These are phyloP conservation scores for Phoebastria nigripes DNA, from an alignment of 2,797 vertebrate genomes.

Conservation along the genomic window DNA sequence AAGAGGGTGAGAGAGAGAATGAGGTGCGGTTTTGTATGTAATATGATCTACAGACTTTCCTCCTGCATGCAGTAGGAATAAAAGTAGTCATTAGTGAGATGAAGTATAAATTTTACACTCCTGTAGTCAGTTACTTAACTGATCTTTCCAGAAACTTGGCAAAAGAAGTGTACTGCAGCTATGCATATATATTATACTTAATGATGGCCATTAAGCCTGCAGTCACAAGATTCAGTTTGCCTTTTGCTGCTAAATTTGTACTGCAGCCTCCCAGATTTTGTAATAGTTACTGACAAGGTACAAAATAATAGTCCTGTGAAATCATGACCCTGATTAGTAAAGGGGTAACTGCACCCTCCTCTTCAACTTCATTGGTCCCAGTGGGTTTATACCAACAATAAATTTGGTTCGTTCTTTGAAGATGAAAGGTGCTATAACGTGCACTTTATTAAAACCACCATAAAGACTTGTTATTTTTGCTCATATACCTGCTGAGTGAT, in stretches of 20 bases:
- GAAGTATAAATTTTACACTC: slow-evolving; percentile 19
- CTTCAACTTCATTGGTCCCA: slow-evolving; percentile 2
- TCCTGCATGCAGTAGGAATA: neutral
- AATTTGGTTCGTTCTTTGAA: slow-evolving; percentile 50
- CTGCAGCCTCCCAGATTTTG: neutral
- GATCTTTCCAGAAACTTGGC: slow-evolving; percentile 50
- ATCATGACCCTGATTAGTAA: slow-evolving; percentile 8
- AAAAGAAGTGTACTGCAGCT: neutral
- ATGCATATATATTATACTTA: slow-evolving; percentile 42
- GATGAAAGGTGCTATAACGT: slow-evolving; percentile 26
- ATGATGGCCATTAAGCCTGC: slow-evolving; percentile 15
- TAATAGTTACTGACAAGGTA: slow-evolving; percentile 31
- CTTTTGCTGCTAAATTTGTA: slow-evolving; percentile 10
- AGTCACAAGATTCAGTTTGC: slow-evolving; percentile 34
- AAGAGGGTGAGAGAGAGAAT: neutral
- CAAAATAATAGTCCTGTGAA: slow-evolving; percentile 21
- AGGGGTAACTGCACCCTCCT: neutral
- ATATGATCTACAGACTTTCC: neutral
- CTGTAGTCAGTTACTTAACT: slow-evolving; percentile 15
- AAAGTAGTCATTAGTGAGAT: neutral
- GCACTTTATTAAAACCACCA: slow-evolving; percentile 37
- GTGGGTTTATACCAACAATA: slow-evolving; percentile 1
- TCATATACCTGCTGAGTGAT: slow-evolving; percentile 29
- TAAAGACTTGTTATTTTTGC: slow-evolving; percentile 45
- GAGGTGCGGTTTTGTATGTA: neutral